phyloP scores from a whole-genome alignment of 1,140 invertebrate genomes.

The Drosophila gunungcola region DNA sequence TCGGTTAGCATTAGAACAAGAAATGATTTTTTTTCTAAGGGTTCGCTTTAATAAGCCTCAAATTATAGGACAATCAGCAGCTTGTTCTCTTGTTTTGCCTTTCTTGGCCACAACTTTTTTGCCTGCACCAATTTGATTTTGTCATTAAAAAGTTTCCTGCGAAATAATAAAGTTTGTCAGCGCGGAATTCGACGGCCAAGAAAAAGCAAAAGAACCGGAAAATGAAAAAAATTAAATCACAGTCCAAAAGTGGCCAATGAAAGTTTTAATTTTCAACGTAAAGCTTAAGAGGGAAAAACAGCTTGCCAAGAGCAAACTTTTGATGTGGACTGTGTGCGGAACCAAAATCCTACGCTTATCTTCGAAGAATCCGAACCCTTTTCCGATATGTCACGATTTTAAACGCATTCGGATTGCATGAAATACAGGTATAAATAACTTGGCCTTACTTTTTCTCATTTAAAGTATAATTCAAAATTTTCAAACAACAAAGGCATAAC shows the following conservation, averaged over 20 bases:
- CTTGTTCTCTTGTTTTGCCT: constrained; percentile 12
- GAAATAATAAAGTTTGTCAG: constrained; percentile 88
- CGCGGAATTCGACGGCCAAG: constrained; percentile 70
- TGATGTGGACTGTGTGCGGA: constrained; percentile 12
- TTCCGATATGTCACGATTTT: constrained; percentile 15
- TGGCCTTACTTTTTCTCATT: constrained; percentile 16
- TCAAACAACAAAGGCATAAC: constrained; percentile 9
- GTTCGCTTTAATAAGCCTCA: constrained; percentile 38
- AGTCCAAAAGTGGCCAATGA: constrained; percentile 54
- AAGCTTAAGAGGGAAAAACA: background rate
- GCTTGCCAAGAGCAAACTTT: constrained; percentile 17
- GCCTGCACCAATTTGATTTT: constrained; percentile 86
- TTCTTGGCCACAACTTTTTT: constrained; percentile 87
- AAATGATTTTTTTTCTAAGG: background rate
- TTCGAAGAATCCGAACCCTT: constrained; percentile 7
- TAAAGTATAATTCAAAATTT: constrained; percentile 30
- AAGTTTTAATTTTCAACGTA: constrained; percentile 36
- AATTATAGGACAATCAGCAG: constrained; percentile 87
- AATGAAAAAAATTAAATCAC: constrained; percentile 42
- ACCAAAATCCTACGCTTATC: constrained; percentile 30
- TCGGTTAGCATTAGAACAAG: constrained; percentile 9
- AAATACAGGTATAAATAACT: constrained; percentile 23
- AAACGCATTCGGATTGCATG: constrained; percentile 9
- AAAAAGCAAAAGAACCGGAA: constrained; percentile 3
- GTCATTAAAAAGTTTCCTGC: constrained; percentile 86